Evolutionary conservation across 2,888 invertebrate genomes (phyloP).

Genomic region (Lordiphosa andalusiaca): DNA sequence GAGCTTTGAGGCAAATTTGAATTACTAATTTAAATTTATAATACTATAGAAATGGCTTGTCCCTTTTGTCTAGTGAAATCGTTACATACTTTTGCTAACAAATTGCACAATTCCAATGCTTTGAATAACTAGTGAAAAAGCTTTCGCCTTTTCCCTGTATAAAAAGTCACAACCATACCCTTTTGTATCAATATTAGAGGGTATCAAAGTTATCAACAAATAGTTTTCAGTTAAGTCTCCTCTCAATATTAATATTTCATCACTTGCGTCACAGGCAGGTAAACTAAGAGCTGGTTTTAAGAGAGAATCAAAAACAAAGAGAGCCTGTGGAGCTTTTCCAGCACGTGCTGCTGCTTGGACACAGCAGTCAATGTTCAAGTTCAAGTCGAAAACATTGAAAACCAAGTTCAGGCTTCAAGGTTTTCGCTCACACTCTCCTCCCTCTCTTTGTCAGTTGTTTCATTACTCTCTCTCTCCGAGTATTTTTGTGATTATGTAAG

Average conservation of each 20-base stretch:
- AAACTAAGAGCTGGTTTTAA: slow-evolving; percentile 19
- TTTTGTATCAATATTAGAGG: no score
- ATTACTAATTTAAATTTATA: no score
- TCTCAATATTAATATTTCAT: slow-evolving; percentile 60
- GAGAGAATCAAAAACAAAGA: slow-evolving; percentile 13
- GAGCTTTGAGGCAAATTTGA: no score
- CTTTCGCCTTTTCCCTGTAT: no score
- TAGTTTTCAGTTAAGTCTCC: slow-evolving; percentile 30
- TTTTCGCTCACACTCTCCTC: slow-evolving; percentile 22
- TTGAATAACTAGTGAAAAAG: no score
- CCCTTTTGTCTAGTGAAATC: no score
- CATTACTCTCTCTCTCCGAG: slow-evolving; percentile 8
- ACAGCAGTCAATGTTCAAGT: slow-evolving; percentile 52
- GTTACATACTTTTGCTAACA: no score
- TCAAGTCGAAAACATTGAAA: slow-evolving; percentile 71
- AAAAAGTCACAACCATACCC: no score
- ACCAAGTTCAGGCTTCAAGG: slow-evolving; percentile 72
- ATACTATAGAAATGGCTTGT: no score
- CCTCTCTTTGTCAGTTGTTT: background rate
- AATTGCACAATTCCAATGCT: no score
- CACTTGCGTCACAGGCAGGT: slow-evolving; percentile 70
- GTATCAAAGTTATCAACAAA: slow-evolving; percentile 41
- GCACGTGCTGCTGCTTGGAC: slow-evolving; percentile 26
- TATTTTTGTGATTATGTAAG: slow-evolving; percentile 64
- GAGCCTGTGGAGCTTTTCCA: slow-evolving; percentile 15